Evolutionary conservation across 2,888 invertebrate genomes (phyloP).

Genomic region (Pterostichus madidus): DNA sequence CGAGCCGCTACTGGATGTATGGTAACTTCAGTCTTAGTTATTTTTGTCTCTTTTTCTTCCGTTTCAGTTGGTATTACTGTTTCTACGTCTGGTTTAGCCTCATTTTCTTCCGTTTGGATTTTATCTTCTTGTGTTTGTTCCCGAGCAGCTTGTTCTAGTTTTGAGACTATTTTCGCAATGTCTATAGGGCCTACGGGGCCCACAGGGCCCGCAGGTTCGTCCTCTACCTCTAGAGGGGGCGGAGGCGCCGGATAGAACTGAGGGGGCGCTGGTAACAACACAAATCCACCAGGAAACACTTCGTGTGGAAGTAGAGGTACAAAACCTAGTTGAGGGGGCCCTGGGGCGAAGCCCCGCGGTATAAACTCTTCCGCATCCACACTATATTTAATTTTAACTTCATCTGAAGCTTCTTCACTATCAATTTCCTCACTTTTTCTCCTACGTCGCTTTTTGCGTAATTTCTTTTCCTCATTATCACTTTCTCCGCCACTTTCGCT

Average conservation of each 20-base stretch:
- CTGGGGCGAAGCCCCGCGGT: slow-evolving; percentile 71
- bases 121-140: slow-evolving; percentile 71
- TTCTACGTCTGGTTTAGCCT: slow-evolving; percentile 68
- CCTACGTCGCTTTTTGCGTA: neutral
- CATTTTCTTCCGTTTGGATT: too few relatives aligned
- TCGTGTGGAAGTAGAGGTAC: slow-evolving; percentile 1
- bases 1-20: neutral
- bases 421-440: neutral
- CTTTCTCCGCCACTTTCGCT: too few relatives aligned
- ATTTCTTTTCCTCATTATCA: neutral
- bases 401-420: neutral
- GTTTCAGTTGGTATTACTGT: neutral
- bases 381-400: slow-evolving; percentile 52
- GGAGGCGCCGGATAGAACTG: neutral
- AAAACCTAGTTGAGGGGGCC: neutral
- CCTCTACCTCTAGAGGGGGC: neutral
- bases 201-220: neutral
- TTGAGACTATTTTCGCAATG: slow-evolving; percentile 76
- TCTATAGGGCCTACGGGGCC: slow-evolving; percentile 71
- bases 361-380: slow-evolving; percentile 77
- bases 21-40: slow-evolving; percentile 5
- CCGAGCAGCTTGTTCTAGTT: slow-evolving; percentile 76
- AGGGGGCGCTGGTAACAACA: slow-evolving; percentile 70
- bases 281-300: slow-evolving; percentile 64
- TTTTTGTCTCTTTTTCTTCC: slow-evolving; percentile 28